These are phyloP conservation scores for Saturnia japonica DNA, from an alignment of 2,888 invertebrate species.

Conservation along the genomic window DNA sequence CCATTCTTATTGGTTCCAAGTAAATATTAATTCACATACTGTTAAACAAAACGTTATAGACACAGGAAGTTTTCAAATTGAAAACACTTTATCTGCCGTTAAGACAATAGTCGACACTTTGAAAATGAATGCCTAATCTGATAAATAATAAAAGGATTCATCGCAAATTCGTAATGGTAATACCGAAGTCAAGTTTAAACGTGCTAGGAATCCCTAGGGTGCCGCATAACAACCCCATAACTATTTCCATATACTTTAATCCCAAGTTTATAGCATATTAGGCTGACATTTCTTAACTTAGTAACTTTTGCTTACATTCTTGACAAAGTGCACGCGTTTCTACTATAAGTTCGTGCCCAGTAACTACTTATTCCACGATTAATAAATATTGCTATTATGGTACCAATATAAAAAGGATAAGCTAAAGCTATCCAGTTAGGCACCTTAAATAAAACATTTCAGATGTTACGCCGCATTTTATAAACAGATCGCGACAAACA, in stretches of 20 bases:
- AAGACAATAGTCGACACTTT: neutral
- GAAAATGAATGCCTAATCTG: neutral
- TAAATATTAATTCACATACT: neutral
- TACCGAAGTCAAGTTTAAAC: neutral
- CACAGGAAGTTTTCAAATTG: neutral
- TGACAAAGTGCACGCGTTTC: neutral
- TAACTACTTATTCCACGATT: neutral
- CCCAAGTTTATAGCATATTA: neutral
- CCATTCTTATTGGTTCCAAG: neutral
- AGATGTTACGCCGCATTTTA: neutral
- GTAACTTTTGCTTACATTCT: neutral
- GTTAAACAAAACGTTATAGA: neutral
- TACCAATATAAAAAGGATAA: neutral
- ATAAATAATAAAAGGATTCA: neutral
- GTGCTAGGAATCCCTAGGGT: neutral
- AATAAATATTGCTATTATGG: neutral
- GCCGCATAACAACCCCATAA: neutral
- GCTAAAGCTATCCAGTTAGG: neutral
- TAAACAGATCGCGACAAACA: constrained; percentile 14
- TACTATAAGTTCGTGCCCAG: neutral
- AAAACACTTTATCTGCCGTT: neutral
- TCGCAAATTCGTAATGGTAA: constrained; percentile 4
- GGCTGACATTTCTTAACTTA: neutral
- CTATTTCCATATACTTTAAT: neutral
- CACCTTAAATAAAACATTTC: neutral